phyloP scores from a whole-genome alignment of 2,113 vertebrate genomes.

The Dicrurus megarhynchus region DNA sequence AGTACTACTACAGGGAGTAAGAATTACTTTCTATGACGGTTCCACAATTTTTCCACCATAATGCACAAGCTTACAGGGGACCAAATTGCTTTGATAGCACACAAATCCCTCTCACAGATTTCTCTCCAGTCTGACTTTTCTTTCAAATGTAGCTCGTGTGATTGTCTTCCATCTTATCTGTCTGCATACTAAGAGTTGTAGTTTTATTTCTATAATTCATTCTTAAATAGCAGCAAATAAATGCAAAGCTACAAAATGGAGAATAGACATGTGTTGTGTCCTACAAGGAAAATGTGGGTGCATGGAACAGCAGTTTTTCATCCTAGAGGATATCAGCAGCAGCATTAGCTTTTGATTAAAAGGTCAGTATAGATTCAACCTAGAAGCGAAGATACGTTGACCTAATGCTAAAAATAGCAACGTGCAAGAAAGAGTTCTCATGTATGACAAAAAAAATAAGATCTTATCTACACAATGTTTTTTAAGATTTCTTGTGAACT shows the following conservation, averaged over 20 bases:
- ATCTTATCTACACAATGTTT: background rate
- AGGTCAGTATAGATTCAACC: background rate
- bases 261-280: background rate
- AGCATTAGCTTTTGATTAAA: background rate
- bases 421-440: background rate
- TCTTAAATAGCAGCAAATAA: background rate
- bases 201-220: background rate
- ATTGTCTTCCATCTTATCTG: background rate
- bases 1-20: background rate
- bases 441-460: background rate
- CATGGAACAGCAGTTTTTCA: background rate
- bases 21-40: background rate
- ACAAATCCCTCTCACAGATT: background rate
- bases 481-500: background rate
- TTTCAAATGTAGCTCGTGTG: background rate
- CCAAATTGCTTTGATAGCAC: background rate
- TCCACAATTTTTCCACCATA: background rate
- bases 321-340: background rate
- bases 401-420: background rate
- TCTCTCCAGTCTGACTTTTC: background rate
- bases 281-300: background rate
- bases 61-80: fast-evolving
- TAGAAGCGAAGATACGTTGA: background rate
- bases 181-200: background rate
- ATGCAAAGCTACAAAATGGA: background rate